Conservation (phyloP, 2,888 invertebrate genomes). For the Scaptodrosophila latifasciaeformis region DNA sequence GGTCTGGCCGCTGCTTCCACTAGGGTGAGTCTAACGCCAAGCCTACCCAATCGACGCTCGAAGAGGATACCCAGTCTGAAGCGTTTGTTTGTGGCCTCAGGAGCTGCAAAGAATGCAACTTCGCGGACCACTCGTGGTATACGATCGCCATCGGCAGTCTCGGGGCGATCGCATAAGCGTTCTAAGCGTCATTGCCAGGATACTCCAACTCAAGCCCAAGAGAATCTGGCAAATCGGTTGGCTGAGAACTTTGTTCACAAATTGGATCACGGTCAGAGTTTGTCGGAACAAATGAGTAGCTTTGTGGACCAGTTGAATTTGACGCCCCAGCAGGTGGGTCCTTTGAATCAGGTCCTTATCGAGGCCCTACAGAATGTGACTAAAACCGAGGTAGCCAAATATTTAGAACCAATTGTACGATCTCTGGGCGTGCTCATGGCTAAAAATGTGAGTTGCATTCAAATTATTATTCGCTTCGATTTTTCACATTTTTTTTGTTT, state of each 20-base stretch:
- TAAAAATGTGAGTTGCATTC: too few relatives aligned
- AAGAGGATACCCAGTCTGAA: not conserved
- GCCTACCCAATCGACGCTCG: not conserved
- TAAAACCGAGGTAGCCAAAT: slow-evolving; percentile 43
- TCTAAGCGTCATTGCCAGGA: slow-evolving; percentile 18
- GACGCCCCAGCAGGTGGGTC: not conserved
- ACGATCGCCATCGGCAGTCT: not conserved
- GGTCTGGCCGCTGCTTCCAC: not conserved
- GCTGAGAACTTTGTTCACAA: slow-evolving; percentile 19
- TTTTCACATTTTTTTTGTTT: too few relatives aligned
- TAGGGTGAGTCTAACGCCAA: not conserved
- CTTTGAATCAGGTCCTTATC: slow-evolving; percentile 47
- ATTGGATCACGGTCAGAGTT: slow-evolving; percentile 7
- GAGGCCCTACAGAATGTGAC: slow-evolving; percentile 65
- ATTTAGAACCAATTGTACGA: too few relatives aligned
- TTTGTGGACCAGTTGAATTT: not conserved
- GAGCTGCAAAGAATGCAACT: not conserved
- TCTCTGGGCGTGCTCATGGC: too few relatives aligned
- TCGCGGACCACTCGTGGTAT: not conserved
- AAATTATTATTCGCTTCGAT: too few relatives aligned
- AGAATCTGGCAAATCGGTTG: slow-evolving; percentile 12
- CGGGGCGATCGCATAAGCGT: not conserved
- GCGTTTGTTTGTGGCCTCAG: too few relatives aligned
- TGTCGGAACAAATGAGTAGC: not conserved
- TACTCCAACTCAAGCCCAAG: slow-evolving; percentile 8